phyloP scores from a whole-genome alignment of 2,113 vertebrate species.

The Cromileptes altivelis region DNA sequence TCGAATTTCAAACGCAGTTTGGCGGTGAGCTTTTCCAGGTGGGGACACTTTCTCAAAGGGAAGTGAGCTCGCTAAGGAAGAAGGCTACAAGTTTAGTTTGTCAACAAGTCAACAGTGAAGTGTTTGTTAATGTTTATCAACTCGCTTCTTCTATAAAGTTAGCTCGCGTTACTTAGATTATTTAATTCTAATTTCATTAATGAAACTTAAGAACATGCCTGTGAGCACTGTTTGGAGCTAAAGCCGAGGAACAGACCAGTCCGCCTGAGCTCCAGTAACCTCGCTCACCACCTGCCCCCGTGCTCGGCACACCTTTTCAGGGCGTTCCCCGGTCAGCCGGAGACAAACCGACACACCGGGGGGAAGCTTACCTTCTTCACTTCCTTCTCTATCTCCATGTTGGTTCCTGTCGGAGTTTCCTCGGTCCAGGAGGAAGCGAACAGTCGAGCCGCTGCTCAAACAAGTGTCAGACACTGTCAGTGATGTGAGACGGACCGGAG shows the following conservation, averaged over 20 bases:
- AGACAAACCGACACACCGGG: background rate
- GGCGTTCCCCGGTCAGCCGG: slow-evolving; percentile 56
- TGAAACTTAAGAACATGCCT: background rate
- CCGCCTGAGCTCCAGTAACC: fast-evolving
- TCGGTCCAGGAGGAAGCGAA: background rate
- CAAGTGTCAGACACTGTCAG: background rate
- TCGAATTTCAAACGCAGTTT: background rate
- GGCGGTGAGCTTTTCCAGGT: background rate
- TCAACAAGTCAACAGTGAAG: background rate
- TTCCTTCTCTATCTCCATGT: slow-evolving; percentile 84
- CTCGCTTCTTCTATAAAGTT: fast-evolving
- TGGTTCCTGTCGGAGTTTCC: background rate
- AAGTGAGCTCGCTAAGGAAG: background rate
- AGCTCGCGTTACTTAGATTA: background rate
- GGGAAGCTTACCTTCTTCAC: slow-evolving; percentile 79
- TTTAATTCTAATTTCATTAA: background rate
- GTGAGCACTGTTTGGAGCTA: background rate
- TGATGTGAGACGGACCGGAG: background rate
- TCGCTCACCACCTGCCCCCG: slow-evolving; percentile 56
- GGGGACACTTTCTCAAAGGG: background rate
- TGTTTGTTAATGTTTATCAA: background rate
- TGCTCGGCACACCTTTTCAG: slow-evolving; percentile 60
- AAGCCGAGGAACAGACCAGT: background rate
- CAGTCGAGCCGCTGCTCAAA: background rate
- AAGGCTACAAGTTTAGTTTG: background rate